These are phyloP conservation scores for Pterocles orientalis DNA, from an alignment of 2,113 vertebrate species.

Conservation along the genomic window DNA sequence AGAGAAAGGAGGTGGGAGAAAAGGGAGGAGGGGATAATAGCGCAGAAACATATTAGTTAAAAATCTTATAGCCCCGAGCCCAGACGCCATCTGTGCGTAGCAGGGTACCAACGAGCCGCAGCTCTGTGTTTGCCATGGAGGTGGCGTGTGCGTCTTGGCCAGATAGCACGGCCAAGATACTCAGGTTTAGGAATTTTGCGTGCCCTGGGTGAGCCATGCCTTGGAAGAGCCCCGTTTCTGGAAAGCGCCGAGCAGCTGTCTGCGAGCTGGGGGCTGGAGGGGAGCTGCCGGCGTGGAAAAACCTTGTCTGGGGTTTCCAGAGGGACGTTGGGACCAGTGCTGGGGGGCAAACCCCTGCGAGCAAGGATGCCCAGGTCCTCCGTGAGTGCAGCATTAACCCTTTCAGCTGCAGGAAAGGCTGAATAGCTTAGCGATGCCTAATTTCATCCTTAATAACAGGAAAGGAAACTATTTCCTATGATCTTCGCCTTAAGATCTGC, in stretches of 20 bases:
- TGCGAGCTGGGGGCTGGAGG: neutral
- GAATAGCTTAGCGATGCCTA: neutral
- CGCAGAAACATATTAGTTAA: conserved; percentile 41
- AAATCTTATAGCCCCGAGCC: conserved; percentile 1
- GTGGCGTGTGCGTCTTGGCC: neutral
- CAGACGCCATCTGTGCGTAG: conserved; percentile 1
- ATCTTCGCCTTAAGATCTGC: neutral
- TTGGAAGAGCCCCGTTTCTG: neutral
- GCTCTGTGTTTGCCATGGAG: neutral
- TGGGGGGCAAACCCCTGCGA: neutral
- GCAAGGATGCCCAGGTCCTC: neutral
- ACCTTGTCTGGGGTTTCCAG: neutral
- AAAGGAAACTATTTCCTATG: rapidly evolving
- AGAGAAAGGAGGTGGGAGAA: conserved; percentile 61
- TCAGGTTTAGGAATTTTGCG: neutral
- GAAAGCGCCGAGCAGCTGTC: neutral
- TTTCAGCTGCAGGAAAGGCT: neutral
- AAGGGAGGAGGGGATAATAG: conserved; percentile 51
- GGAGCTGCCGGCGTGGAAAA: neutral
- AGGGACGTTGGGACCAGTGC: neutral
- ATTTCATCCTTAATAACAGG: neutral
- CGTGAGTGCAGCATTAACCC: neutral
- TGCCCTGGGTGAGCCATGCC: neutral
- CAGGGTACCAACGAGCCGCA: neutral
- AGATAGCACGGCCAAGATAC: neutral